Evolutionary conservation across 2,797 vertebrate genomes (phyloP), one percentile per base, ranked within the genome.

Genomic region (Sebastes miniatus): DNA sequence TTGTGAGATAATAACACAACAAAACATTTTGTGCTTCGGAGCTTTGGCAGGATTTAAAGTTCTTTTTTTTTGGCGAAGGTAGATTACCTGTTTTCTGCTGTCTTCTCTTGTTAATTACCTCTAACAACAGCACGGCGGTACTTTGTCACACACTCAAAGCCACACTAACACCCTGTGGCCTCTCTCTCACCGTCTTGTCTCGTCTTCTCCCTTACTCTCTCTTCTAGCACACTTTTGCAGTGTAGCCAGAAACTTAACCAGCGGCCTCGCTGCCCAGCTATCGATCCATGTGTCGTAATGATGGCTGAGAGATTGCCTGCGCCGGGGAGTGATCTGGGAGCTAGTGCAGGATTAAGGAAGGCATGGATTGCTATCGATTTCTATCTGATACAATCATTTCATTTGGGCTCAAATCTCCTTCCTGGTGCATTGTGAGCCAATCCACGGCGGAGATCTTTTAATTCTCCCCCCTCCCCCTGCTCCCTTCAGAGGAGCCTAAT

Each of bases 311-410:
- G 94, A 96, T 96, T 95, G 94, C 94, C 86, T 95, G 90, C 89
- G 83, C 92, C 84, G 32, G 88, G 84, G 84, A 91, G 87, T 93
- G 93, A 96, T 95, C 95, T 90, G 88, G 92, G 91, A 92, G 89
- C 94, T 85, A 84, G 88, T 56, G 92, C 90, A 81, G 93, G 95
- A 96, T 96, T 95, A 95, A 93, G 93, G 92, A 93, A 95, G 92
- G 88, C 94, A 94, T 95, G 94, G 95, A 95, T 95, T 94, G 93
- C 88, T 93, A 96, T 95, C 32, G 95, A 96, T 96, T 95, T 96
- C 93, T 93, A 95, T 95, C 95, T 94, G 95, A 96, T 96, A 95
- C 95, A 95, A 96, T 96, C 95, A 95, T 95, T 96, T 95, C 92
- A 95, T 96, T 95, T 95, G 93, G 85, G 80, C 91, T 94, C 90